Evolutionary conservation across 1,140 invertebrate genomes (phyloP).

Genomic region (Aphaenogaster floridana): DNA sequence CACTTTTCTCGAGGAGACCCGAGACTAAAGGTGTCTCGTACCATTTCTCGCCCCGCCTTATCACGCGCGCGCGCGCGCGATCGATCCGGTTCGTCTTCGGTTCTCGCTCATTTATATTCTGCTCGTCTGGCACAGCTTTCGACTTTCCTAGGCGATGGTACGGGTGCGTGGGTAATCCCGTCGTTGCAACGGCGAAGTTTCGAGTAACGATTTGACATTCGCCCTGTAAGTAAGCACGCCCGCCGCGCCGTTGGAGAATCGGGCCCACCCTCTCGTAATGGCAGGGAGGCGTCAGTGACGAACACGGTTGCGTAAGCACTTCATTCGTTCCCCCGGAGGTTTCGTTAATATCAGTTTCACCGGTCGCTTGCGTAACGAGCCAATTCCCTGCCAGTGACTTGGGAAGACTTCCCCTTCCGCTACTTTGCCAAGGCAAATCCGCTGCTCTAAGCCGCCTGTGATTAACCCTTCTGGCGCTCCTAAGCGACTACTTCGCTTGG

Average conservation of each 20-base stretch:
- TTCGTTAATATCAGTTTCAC: slow-evolving; percentile 62
- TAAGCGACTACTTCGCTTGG: slow-evolving; percentile 50
- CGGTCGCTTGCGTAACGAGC: slow-evolving; percentile 68
- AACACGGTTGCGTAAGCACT: slow-evolving; percentile 38
- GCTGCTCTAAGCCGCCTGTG: slow-evolving; percentile 47
- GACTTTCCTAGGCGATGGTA: slow-evolving; percentile 46
- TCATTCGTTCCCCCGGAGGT: slow-evolving; percentile 21
- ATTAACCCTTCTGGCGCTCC: slow-evolving; percentile 51
- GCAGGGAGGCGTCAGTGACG: background rate
- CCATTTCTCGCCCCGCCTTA: slow-evolving; percentile 69
- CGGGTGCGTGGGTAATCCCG: slow-evolving; percentile 64
- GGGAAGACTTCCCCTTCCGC: slow-evolving; percentile 42
- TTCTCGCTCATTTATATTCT: slow-evolving; percentile 75
- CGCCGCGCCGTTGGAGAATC: slow-evolving; percentile 38
- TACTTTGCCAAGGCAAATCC: slow-evolving; percentile 35
- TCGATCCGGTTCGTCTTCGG: slow-evolving; percentile 75
- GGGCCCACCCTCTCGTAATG: background rate
- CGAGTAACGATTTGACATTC: slow-evolving; percentile 75
- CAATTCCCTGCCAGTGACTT: slow-evolving; percentile 59
- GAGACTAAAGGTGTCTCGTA: slow-evolving; percentile 68
- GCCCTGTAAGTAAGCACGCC: slow-evolving; percentile 56
- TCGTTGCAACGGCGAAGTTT: slow-evolving; percentile 74
- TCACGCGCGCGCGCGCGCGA: slow-evolving; percentile 66
- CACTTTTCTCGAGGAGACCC: slow-evolving; percentile 25
- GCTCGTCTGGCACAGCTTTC: slow-evolving; percentile 73